Evolutionary conservation across 2,888 invertebrate species (phyloP), one percentile per base, ranked within the genome.

Genomic region (Eupithecia vulgata): DNA sequence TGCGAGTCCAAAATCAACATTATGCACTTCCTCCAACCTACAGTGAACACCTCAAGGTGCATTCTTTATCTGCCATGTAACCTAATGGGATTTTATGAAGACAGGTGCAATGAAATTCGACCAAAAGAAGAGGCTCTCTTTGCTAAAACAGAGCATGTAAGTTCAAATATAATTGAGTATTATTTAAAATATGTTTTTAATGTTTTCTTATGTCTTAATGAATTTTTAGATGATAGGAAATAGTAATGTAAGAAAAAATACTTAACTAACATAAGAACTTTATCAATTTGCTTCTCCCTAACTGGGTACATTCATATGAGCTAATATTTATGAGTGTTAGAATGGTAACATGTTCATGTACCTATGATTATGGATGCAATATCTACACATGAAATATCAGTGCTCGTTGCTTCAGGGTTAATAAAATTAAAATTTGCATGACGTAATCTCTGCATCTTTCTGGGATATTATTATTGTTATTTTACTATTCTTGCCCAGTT

Each of bases 11-110:
- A 76, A 0, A 82, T 91, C 48, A 87, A 75, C 17, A 83, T 93
- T 37, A 85, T 83, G 10, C 81, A 89, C 72, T 87, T 94, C 71
- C 82, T 94, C 2, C 93, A 92, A 78, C 94, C 94, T 0, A 87
- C 83, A 0, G 72, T 77, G 0, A 75, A 70, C 0, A 84, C 82
- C 0, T 89, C 93, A 0, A 85, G 87, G 34, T 86, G 88, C 1
- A 87, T 93, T 34, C 78, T 94, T 25, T 37, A 91, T 25, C 62
- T 93, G 21, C 67, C 91, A 61, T 87, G 88, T 25, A 94, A 94
- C 71, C 62, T 90, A 48, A 87, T 91, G 88, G 34, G 88, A 1
- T 94, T 92, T 66, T 85, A 90, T 71, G 88, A 92, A 25, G 81
- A 84, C 2, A 80, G 84, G 45, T 67, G 90, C 37, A 79, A 77